phyloP scores from a whole-genome alignment of 2,113 vertebrate species.

The Natator depressus region DNA sequence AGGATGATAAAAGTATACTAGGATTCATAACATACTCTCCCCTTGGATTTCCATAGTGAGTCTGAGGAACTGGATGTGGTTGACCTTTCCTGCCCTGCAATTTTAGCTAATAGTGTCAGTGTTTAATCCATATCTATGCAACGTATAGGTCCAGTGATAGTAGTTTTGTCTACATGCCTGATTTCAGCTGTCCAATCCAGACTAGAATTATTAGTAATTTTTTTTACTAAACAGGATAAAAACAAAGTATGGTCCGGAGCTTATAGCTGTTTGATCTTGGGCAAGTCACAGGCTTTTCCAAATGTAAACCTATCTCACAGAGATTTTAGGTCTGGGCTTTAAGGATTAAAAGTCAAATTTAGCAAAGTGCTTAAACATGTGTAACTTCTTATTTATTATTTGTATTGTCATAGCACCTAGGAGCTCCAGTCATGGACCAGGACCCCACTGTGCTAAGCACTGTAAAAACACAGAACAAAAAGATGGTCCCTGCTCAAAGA shows the following conservation, averaged over 20 bases:
- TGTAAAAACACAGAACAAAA: not conserved
- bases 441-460: not conserved
- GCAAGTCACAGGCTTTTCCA: not conserved
- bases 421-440: not conserved
- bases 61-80: not conserved
- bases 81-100: not conserved
- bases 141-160: not conserved
- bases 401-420: not conserved
- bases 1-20: not conserved
- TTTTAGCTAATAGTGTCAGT: not conserved
- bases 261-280: not conserved
- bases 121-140: not conserved
- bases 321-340: not conserved
- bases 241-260: not conserved
- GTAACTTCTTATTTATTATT: not conserved
- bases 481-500: not conserved
- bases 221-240: not conserved
- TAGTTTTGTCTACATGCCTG: not conserved
- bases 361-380: not conserved
- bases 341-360: not conserved
- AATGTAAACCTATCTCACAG: not conserved
- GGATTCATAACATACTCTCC: not conserved
- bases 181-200: not conserved
- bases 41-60: not conserved
- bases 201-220: not conserved